Evolutionary conservation across 2,113 vertebrate genomes (phyloP).

Genomic region (Naja naja): DNA sequence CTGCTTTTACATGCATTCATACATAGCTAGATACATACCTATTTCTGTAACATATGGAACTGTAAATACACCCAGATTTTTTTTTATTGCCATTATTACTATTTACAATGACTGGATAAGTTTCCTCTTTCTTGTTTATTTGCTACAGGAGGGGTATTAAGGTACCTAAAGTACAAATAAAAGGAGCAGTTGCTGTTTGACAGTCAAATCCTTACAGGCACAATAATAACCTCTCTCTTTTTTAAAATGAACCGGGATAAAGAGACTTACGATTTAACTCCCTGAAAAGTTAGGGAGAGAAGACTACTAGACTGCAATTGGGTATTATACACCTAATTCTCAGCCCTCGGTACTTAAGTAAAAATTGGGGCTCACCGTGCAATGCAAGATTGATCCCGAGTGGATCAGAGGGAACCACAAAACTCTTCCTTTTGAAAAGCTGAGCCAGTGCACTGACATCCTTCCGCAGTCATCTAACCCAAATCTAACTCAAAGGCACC

Average conservation of each 20-base stretch:
- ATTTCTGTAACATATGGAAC: background rate
- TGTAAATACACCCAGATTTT: background rate
- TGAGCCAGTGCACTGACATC: background rate
- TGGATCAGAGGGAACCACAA: background rate
- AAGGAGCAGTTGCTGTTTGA: background rate
- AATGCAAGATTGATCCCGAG: background rate
- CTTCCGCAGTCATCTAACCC: background rate
- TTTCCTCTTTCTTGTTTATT: background rate
- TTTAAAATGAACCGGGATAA: background rate
- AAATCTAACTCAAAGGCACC: background rate
- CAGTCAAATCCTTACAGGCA: background rate
- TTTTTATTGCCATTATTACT: background rate
- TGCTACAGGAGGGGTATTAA: background rate
- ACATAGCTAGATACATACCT: background rate
- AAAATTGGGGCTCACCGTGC: background rate
- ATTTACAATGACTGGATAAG: background rate
- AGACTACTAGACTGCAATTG: background rate
- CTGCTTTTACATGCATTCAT: background rate
- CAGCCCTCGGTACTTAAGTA: background rate
- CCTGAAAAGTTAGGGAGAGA: background rate
- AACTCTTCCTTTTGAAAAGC: background rate
- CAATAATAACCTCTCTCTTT: background rate
- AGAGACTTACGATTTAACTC: background rate
- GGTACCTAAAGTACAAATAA: background rate
- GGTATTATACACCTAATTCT: background rate